Conservation (phyloP, 2,888 invertebrate species). For the Andrena flavipes region DNA sequence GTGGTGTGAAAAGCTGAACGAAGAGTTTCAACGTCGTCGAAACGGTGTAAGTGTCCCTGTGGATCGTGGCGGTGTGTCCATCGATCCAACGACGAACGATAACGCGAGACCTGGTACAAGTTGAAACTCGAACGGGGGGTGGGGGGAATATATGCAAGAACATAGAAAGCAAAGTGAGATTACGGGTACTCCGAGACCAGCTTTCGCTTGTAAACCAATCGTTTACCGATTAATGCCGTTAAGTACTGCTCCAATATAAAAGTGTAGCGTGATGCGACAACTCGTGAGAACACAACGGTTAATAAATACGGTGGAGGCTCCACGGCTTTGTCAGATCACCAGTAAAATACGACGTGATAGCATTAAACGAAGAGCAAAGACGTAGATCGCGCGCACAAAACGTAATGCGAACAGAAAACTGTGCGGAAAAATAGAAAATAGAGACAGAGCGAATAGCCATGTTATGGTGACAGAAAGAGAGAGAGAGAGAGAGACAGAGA, state of each 20-base stretch:
- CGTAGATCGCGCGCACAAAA: conserved; percentile 45
- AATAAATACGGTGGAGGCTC: conserved; percentile 19
- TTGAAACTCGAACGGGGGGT: background rate
- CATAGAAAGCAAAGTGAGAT: conserved; percentile 42
- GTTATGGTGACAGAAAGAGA: conserved; percentile 28
- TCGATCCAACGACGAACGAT: background rate
- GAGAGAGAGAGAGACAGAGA: conserved; percentile 19
- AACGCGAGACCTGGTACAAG: background rate
- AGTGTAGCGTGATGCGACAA: conserved; percentile 42
- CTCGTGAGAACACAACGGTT: conserved; percentile 47
- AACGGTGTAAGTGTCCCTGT: conserved; percentile 25
- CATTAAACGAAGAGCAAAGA: conserved; percentile 54
- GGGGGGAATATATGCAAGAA: conserved; percentile 9
- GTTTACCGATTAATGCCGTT: conserved; percentile 23
- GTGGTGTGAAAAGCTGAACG: conserved; percentile 44
- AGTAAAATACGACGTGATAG: conserved; percentile 44
- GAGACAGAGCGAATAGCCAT: conserved; percentile 50
- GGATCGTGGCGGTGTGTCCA: background rate
- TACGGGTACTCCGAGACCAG: conserved; percentile 6
- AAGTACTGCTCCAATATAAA: conserved; percentile 6
- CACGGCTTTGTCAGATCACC: conserved; percentile 34
- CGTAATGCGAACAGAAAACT: conserved; percentile 38
- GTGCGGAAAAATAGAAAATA: conserved; percentile 32
- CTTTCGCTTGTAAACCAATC: conserved; percentile 23
- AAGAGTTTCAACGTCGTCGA: conserved; percentile 21